These are phyloP conservation scores for Stenurella melanura DNA, from an alignment of 2,888 invertebrate genomes.

Conservation along the genomic window DNA sequence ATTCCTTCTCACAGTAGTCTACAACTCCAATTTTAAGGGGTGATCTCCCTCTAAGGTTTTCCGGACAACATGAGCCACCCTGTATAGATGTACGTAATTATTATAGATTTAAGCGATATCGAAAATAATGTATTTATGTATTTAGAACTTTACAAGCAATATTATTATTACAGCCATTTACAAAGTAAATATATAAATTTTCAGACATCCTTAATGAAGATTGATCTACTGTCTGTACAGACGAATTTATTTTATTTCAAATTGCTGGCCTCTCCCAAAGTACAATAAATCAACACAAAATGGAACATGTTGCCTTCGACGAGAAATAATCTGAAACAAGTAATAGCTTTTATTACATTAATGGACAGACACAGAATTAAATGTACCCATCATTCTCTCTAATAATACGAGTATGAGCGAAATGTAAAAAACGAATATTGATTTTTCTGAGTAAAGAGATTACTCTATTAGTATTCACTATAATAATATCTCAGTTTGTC, in stretches of 20 bases:
- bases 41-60: too few relatives aligned
- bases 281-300: neutral
- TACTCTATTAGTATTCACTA: too few relatives aligned
- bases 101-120: too few relatives aligned
- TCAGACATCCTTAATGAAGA: neutral
- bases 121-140: neutral
- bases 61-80: too few relatives aligned
- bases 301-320: slow-evolving; percentile 2
- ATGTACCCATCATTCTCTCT: neutral
- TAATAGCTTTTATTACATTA: slow-evolving; percentile 4
- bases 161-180: neutral
- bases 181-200: neutral
- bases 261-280: slow-evolving; percentile 7
- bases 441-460: neutral
- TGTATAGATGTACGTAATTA: too few relatives aligned
- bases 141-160: neutral
- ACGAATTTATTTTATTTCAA: slow-evolving; percentile 1
- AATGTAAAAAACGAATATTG: neutral
- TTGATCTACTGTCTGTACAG: neutral
- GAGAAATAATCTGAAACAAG: slow-evolving; percentile 1
- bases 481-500: too few relatives aligned
- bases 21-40: too few relatives aligned
- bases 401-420: neutral
- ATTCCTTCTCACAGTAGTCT: too few relatives aligned
- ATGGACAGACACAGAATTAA: neutral